Evolutionary conservation across 2,797 vertebrate species (phyloP).

Genomic region (Zalophus californianus): DNA sequence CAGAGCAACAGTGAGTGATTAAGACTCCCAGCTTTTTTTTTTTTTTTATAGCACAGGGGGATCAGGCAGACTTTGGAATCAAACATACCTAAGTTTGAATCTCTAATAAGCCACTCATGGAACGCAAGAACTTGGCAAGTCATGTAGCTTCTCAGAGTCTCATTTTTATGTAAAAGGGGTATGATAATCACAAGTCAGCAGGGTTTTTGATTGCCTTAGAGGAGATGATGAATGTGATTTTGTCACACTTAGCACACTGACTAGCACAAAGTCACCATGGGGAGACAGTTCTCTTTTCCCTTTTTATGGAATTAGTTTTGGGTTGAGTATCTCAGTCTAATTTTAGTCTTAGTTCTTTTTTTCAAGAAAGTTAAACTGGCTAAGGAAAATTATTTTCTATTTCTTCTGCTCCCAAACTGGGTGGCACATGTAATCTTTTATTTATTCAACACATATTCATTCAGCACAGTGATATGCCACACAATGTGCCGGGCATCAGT

Average conservation of each 20-base stretch:
- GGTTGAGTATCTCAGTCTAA: background rate
- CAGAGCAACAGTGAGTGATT: background rate
- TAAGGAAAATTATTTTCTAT: background rate
- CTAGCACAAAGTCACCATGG: background rate
- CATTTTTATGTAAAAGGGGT: background rate
- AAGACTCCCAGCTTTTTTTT: background rate
- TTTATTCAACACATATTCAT: background rate
- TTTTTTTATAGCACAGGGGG: background rate
- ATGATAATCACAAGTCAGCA: background rate
- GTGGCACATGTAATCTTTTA: background rate
- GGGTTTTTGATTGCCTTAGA: slow-evolving; percentile 5
- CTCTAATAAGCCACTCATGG: background rate
- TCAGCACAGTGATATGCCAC: background rate
- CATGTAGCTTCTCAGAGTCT: background rate
- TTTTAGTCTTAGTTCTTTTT: background rate
- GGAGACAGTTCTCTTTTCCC: background rate
- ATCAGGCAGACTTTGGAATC: background rate
- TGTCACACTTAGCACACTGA: background rate
- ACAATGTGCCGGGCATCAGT: background rate
- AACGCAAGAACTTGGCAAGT: background rate
- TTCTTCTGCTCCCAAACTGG: background rate
- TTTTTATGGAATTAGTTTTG: background rate
- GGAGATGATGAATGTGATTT: slow-evolving; percentile 14
- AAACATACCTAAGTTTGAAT: background rate
- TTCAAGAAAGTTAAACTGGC: background rate